Conservation (phyloP, 2,888 invertebrate genomes). For the Hypomecis punctinalis region DNA sequence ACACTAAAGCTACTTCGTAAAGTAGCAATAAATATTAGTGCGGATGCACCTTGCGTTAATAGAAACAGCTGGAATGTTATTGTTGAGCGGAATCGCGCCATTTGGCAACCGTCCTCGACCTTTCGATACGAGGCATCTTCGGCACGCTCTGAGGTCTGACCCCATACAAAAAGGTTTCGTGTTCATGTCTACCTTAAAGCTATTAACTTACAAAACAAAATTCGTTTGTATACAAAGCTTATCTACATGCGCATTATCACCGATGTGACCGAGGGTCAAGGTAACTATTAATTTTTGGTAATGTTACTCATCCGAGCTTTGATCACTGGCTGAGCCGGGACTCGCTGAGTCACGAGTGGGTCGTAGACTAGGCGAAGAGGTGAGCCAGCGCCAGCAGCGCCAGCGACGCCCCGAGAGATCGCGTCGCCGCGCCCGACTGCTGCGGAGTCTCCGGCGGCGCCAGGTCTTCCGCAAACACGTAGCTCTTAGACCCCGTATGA, state of each 20-base stretch:
- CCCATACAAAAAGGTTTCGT: slow-evolving; percentile 57
- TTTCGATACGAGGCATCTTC: slow-evolving; percentile 74
- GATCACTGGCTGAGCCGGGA: slow-evolving; percentile 60
- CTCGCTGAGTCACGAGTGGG: slow-evolving; percentile 45
- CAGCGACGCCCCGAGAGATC: slow-evolving; percentile 63
- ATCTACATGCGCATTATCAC: slow-evolving; percentile 80
- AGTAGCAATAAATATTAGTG: slow-evolving; percentile 61
- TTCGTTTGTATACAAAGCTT: slow-evolving; percentile 68
- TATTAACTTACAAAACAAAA: slow-evolving; percentile 39
- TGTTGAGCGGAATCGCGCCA: slow-evolving; percentile 64
- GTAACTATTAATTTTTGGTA: slow-evolving; percentile 83
- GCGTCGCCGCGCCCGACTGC: slow-evolving; percentile 60
- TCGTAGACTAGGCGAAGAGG: slow-evolving; percentile 68
- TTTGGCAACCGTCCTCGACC: slow-evolving; percentile 79
- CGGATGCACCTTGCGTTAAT: slow-evolving; percentile 56
- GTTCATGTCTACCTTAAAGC: slow-evolving; percentile 36
- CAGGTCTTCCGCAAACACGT: slow-evolving; percentile 83
- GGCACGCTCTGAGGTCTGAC: slow-evolving; percentile 59
- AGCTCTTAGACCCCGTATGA: slow-evolving; percentile 86
- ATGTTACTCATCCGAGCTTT: slow-evolving; percentile 72
- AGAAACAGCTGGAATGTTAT: slow-evolving; percentile 73
- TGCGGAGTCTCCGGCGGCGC: slow-evolving; percentile 42
- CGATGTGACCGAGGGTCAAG: slow-evolving; percentile 74
- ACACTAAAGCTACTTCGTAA: slow-evolving; percentile 33
- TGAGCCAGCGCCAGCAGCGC: slow-evolving; percentile 67